phyloP scores from a whole-genome alignment of 2,113 vertebrate genomes.

The Ramphastos sulfuratus region DNA sequence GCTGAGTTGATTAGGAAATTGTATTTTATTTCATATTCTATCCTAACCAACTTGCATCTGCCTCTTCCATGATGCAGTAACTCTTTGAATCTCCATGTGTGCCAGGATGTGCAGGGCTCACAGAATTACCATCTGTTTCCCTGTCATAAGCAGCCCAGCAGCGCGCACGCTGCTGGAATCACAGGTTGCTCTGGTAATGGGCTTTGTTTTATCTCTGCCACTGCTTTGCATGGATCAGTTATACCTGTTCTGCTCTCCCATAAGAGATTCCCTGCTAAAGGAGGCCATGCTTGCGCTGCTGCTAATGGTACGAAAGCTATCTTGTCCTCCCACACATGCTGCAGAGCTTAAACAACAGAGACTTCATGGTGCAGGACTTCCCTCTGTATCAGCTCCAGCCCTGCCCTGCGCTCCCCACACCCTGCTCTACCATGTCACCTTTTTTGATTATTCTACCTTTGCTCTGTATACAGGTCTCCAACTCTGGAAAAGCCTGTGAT shows the following conservation, averaged over 20 bases:
- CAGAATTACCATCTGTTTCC: slow-evolving; percentile 67
- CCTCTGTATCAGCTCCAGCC: neutral
- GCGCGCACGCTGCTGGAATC: neutral
- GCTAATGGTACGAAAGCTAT: neutral
- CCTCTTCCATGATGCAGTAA: slow-evolving; percentile 64
- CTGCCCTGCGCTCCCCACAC: neutral
- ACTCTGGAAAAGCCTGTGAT: neutral
- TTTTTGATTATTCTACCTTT: neutral
- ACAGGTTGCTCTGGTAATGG: neutral
- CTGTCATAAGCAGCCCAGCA: slow-evolving; percentile 25
- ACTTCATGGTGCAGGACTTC: neutral
- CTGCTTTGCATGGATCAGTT: slow-evolving; percentile 7
- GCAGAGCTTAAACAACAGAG: neutral
- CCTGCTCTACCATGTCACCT: neutral
- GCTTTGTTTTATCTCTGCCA: slow-evolving; percentile 38
- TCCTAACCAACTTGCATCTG: slow-evolving; percentile 68
- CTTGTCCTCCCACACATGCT: neutral
- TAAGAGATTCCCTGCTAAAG: neutral
- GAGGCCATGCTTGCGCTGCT: neutral
- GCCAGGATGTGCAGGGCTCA: slow-evolving; percentile 50
- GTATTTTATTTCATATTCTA: slow-evolving; percentile 66
- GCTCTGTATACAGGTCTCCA: neutral
- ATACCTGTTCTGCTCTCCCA: neutral
- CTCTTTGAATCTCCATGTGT: slow-evolving; percentile 54
- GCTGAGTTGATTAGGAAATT: slow-evolving; percentile 39